Conservation (phyloP, 2,888 invertebrate genomes). For the Drosophila lacicola region DNA sequence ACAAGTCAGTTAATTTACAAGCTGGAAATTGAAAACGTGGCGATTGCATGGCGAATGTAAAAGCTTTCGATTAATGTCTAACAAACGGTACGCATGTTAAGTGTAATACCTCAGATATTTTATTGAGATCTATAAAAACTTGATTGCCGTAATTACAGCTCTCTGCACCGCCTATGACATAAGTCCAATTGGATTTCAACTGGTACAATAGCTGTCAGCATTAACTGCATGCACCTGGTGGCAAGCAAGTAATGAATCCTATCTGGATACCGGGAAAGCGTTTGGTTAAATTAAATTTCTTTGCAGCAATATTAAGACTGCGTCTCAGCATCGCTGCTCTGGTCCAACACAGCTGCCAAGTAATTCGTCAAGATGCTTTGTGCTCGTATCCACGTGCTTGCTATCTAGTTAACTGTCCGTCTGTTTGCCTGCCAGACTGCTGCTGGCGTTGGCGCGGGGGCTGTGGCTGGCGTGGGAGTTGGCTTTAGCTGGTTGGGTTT, state of each 20-base stretch:
- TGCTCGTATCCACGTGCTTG: slow-evolving; percentile 39
- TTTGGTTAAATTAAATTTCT: slow-evolving; percentile 70
- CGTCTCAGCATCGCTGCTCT: not conserved
- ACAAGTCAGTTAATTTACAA: too few relatives aligned
- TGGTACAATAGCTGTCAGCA: slow-evolving; percentile 7
- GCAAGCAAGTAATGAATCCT: slow-evolving; percentile 53
- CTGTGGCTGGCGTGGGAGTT: slow-evolving; percentile 12
- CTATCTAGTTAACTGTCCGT: slow-evolving; percentile 38
- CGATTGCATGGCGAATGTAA: too few relatives aligned
- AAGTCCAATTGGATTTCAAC: not conserved
- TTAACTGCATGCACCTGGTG: slow-evolving; percentile 17
- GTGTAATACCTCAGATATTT: not conserved
- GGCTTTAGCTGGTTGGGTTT: slow-evolving; percentile 27
- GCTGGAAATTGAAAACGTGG: too few relatives aligned
- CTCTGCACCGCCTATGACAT: not conserved
- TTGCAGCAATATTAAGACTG: slow-evolving; percentile 20
- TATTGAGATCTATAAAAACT: not conserved
- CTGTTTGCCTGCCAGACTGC: slow-evolving; percentile 2
- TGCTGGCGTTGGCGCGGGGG: not conserved
- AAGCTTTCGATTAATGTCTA: too few relatives aligned
- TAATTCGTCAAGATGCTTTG: slow-evolving; percentile 76
- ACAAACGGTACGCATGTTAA: not conserved
- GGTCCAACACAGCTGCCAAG: slow-evolving; percentile 55
- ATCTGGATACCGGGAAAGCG: slow-evolving; percentile 34
- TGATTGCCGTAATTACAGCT: not conserved